Evolutionary conservation across 2,113 vertebrate genomes (phyloP).

Genomic region (Laticauda laticaudata): DNA sequence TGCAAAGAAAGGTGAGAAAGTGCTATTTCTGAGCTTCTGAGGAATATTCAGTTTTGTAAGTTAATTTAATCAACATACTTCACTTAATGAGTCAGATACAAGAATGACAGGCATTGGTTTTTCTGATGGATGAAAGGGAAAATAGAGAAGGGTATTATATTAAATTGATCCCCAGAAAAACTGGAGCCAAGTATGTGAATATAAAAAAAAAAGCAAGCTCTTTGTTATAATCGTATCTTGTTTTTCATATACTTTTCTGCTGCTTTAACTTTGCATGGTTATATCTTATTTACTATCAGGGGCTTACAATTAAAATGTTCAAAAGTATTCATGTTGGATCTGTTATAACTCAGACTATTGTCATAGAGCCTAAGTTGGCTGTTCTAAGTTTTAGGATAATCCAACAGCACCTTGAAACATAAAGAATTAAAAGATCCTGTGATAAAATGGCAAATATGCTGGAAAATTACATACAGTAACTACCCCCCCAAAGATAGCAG

Average conservation of each 20-base stretch:
- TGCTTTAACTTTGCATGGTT: not conserved
- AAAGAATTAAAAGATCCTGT: not conserved
- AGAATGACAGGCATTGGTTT: not conserved
- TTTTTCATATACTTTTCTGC: not conserved
- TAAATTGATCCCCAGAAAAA: not conserved
- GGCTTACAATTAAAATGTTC: not conserved
- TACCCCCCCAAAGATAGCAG: not conserved
- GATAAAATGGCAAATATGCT: not conserved
- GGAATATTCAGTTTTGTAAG: not conserved
- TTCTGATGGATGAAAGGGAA: not conserved
- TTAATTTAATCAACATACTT: not conserved
- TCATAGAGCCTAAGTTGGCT: not conserved
- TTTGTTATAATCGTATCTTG: not conserved
- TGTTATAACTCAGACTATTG: not conserved
- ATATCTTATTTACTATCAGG: not conserved
- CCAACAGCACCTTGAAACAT: not conserved
- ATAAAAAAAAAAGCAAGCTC: not conserved
- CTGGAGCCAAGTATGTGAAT: not conserved
- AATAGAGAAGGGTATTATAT: not conserved
- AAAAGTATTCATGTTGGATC: not conserved
- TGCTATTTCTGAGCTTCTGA: not conserved
- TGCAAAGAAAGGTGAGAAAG: conserved; percentile 86
- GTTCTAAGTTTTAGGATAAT: not conserved
- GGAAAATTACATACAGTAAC: not conserved
- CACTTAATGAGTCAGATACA: not conserved